Evolutionary conservation across 2,113 vertebrate genomes (phyloP), one percentile per base, ranked within the genome.

Genomic region (Lichenostomus cassidix): DNA sequence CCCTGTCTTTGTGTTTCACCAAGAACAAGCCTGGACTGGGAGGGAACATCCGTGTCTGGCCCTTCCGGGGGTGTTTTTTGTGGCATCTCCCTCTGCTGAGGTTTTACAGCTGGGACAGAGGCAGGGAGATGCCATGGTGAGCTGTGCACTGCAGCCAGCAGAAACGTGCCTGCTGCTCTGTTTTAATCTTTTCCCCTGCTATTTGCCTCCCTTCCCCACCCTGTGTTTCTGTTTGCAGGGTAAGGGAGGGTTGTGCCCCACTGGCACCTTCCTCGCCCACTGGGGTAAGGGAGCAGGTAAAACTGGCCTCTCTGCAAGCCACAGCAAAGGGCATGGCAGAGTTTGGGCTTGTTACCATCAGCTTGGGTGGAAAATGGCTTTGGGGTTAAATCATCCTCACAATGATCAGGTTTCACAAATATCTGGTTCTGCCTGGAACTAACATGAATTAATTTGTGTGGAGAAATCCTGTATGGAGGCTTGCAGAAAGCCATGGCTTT

Each of bases 1-100:
- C 33, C 15, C 0, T 3, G 29, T 37, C 39, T 71, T 28, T 64
- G 70, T 0, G 16, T 21, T 33, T 19, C 5, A 15, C 22, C 11
- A 3, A 50, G 33, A 46, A 1, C 7, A 25, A 59, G 5, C 52
- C 56, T 35, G 44, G 24, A 17, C 0, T 49, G 87, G 24, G 37
- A 53, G 53, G 17, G 20, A 25, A 5, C 25, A 20, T 27, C 68
- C 28, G 50, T 8, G 16, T 3, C 33, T 52, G 78, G 27, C 49
- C 25, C 33, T 79, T 35, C 79, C 56, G 37, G 37, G n/a, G 20
- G 53, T 28, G 59, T 27, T 58, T 44, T 42, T 21, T 7, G 63
- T 11, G n/a, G 25, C 63, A 37, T 2, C 7, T 58, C 23, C 15
- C 46, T 28, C 29, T 56, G 8, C 31, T 78, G 35, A 6, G 5